phyloP scores from a whole-genome alignment of 2,888 invertebrate species.

The Amaurobius ferox region DNA sequence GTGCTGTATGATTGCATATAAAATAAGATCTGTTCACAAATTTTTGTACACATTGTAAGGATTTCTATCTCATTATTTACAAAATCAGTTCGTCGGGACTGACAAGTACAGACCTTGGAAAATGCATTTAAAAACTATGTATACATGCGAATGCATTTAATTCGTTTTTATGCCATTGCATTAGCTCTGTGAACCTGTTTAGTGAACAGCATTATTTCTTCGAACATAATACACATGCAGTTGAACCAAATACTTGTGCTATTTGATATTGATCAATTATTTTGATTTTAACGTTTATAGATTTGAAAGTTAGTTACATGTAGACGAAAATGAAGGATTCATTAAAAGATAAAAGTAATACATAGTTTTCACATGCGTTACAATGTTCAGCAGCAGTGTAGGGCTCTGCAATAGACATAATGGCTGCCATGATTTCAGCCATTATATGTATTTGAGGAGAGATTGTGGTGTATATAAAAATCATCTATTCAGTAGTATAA shows the following conservation, averaged over 20 bases:
- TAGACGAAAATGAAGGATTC: no score
- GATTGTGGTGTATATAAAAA: no score
- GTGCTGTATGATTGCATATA: slow-evolving; percentile 5
- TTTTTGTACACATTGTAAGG: slow-evolving; percentile 15
- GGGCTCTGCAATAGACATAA: no score
- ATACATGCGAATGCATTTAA: slow-evolving; percentile 9
- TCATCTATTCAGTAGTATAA: no score
- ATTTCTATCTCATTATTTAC: neutral
- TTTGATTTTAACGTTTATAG: no score
- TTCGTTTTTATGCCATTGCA: neutral
- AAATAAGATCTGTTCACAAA: slow-evolving; percentile 14
- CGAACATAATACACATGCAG: neutral
- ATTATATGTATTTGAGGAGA: no score
- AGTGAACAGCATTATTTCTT: neutral
- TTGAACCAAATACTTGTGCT: neutral
- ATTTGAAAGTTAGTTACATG: no score
- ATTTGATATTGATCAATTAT: no score
- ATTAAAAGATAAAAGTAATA: no score
- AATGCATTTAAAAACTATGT: neutral
- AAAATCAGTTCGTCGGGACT: neutral
- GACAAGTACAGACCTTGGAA: slow-evolving; percentile 15
- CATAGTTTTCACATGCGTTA: no score
- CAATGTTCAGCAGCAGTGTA: no score
- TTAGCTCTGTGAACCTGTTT: neutral
- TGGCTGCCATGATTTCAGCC: no score